These are phyloP conservation scores for Microcaecilia unicolor DNA, from an alignment of 2,797 vertebrate species.

Conservation along the genomic window DNA sequence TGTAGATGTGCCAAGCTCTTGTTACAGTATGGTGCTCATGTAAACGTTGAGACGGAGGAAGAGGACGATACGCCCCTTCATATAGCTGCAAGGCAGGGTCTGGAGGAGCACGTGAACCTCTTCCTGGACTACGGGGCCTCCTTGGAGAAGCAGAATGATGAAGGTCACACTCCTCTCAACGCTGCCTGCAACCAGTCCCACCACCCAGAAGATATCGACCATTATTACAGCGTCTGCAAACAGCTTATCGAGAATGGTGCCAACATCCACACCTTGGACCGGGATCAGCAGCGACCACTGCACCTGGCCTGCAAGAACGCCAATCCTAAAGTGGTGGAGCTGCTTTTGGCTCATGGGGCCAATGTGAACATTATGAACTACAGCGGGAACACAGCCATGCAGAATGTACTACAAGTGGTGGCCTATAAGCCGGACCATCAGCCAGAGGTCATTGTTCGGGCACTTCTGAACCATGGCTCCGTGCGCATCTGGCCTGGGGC, in stretches of 20 bases:
- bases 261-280: slow-evolving; percentile 37
- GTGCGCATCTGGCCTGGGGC: slow-evolving; percentile 87
- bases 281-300: slow-evolving; percentile 70
- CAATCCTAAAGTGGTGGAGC: slow-evolving; percentile 61
- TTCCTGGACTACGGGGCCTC: slow-evolving; percentile 66
- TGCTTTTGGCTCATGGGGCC: slow-evolving; percentile 68
- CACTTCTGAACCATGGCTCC: slow-evolving; percentile 81
- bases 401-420: slow-evolving; percentile 76
- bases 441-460: slow-evolving; percentile 73
- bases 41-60: slow-evolving; percentile 44
- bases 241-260: slow-evolving; percentile 66
- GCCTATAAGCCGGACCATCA: slow-evolving; percentile 59
- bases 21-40: slow-evolving; percentile 61
- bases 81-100: slow-evolving; percentile 62
- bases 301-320: slow-evolving; percentile 83
- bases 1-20: slow-evolving; percentile 78
- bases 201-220: slow-evolving; percentile 32
- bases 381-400: slow-evolving; percentile 78
- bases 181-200: slow-evolving; percentile 68
- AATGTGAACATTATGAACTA: slow-evolving; percentile 80
- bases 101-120: slow-evolving; percentile 61
- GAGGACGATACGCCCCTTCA: slow-evolving; percentile 75
- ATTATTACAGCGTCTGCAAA: slow-evolving; percentile 65
- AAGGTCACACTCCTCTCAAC: slow-evolving; percentile 73
- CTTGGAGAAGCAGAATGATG: slow-evolving; percentile 57